These are phyloP conservation scores for Cynopterus sphinx DNA, from an alignment of 2,797 vertebrate species.

Conservation along the genomic window DNA sequence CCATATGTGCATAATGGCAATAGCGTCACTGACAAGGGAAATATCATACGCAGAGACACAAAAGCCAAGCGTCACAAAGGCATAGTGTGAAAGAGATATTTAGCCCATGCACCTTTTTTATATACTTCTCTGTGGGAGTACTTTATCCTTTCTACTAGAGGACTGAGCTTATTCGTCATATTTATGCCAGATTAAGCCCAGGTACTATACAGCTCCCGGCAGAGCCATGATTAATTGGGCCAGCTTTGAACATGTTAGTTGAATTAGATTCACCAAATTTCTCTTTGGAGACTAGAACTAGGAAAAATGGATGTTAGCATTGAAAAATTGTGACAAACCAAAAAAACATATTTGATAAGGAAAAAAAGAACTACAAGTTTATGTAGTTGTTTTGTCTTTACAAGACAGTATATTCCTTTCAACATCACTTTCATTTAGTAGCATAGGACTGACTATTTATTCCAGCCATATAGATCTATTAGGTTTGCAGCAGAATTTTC, in stretches of 20 bases:
- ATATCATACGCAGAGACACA: background rate
- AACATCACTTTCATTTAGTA: background rate
- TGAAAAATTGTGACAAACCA: background rate
- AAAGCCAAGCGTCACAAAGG: background rate
- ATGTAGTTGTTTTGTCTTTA: background rate
- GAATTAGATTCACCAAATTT: background rate
- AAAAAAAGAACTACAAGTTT: background rate
- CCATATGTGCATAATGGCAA: rapidly evolving
- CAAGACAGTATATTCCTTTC: background rate
- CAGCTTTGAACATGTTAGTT: background rate
- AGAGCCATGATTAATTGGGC: background rate
- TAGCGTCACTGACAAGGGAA: background rate
- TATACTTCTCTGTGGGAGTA: background rate
- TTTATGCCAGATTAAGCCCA: background rate
- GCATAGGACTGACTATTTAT: background rate
- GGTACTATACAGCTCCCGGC: background rate
- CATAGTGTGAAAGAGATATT: background rate
- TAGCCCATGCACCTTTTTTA: background rate
- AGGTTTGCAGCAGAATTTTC: slow-evolving; percentile 27
- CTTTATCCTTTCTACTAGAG: background rate
- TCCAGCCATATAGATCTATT: background rate
- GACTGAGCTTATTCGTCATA: background rate
- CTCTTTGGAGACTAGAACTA: background rate
- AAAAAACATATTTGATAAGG: background rate
- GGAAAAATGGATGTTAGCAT: background rate